These are phyloP conservation scores for Metopia argyrocephala DNA, from an alignment of 2,888 invertebrate species.

Conservation along the genomic window DNA sequence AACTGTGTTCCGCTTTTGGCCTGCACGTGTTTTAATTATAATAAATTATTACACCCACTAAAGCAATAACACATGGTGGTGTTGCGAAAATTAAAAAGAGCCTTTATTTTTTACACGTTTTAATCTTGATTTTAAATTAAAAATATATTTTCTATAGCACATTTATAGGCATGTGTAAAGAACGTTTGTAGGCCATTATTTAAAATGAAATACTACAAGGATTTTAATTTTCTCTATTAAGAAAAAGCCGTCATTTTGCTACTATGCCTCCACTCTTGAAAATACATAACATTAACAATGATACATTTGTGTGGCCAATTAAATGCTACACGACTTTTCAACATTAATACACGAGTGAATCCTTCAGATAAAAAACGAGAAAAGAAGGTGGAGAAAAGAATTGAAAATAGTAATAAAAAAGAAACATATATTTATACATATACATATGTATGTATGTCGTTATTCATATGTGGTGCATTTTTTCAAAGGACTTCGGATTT, in stretches of 20 bases:
- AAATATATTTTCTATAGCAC: conserved; percentile 5
- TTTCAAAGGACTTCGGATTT: conserved; percentile 37
- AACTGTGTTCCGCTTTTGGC: neutral
- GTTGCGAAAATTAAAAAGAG: neutral
- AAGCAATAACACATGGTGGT: neutral
- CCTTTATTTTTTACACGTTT: neutral
- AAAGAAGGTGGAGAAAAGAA: no score
- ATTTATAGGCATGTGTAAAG: no score
- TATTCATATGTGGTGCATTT: conserved; percentile 27
- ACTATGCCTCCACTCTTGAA: neutral
- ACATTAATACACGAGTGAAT: conserved; percentile 48
- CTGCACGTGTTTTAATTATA: conserved; percentile 29
- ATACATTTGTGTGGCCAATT: conserved; percentile 61
- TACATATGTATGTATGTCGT: no score
- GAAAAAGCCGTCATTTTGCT: neutral
- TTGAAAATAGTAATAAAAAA: no score
- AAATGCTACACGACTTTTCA: conserved; percentile 52
- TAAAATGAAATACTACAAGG: conserved; percentile 26
- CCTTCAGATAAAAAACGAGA: no score
- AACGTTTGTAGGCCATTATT: conserved; percentile 20
- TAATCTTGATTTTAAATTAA: neutral
- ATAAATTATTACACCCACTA: conserved; percentile 10
- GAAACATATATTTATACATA: no score
- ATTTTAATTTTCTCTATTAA: conserved; percentile 46
- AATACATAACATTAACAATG: conserved; percentile 38